Evolutionary conservation across 2,113 vertebrate species (phyloP).

Genomic region (Carlito syrichta): DNA sequence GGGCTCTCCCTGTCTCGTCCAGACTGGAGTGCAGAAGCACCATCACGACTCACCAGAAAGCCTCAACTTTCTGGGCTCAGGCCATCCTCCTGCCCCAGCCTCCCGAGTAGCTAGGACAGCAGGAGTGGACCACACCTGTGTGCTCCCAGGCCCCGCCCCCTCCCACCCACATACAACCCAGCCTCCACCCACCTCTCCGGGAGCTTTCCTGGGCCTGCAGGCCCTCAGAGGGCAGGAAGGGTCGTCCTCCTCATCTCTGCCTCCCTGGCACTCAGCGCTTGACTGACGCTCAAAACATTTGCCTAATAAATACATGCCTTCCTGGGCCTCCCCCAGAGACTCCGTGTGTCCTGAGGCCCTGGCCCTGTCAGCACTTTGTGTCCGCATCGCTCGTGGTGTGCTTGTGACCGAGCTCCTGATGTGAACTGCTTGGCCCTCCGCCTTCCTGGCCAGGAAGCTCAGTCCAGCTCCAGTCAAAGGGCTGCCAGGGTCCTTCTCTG

Average conservation of each 20-base stretch:
- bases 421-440: background rate
- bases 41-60: background rate
- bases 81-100: background rate
- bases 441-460: background rate
- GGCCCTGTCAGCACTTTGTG: background rate
- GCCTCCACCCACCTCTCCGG: background rate
- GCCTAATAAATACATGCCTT: background rate
- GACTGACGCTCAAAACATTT: background rate
- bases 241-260: background rate
- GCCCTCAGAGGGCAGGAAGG: background rate
- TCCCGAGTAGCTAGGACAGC: background rate
- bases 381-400: background rate
- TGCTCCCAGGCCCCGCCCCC: background rate
- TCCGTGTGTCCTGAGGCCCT: background rate
- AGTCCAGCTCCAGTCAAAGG: background rate
- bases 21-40: background rate
- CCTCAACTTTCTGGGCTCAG: background rate
- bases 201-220: background rate
- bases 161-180: background rate
- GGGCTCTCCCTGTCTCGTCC: background rate
- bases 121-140: too few species aligned
- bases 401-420: background rate
- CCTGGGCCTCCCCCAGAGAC: background rate
- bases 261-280: background rate
- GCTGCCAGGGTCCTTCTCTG: background rate